phyloP scores from a whole-genome alignment of 2,113 vertebrate genomes.

The Pelecanus crispus region DNA sequence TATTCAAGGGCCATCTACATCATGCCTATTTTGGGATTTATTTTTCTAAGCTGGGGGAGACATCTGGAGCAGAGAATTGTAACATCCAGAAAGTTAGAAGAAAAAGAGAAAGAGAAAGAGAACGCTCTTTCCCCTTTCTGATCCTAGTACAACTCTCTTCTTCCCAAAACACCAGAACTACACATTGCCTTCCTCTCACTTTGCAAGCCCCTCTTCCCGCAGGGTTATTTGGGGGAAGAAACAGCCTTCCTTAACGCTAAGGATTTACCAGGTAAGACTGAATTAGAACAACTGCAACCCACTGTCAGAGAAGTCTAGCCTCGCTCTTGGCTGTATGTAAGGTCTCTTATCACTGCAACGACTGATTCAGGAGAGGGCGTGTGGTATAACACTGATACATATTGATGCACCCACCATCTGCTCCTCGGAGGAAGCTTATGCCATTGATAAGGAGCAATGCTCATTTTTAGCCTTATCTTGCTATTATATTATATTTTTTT shows the following conservation, averaged over 20 bases:
- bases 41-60: neutral
- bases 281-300: neutral
- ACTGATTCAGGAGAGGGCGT: neutral
- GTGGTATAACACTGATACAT: neutral
- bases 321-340: neutral
- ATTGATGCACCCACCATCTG: neutral
- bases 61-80: neutral
- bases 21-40: neutral
- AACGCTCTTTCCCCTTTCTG: neutral
- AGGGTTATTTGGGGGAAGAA: neutral
- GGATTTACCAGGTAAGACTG: neutral
- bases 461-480: neutral
- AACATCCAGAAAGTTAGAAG: neutral
- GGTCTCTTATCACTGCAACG: neutral
- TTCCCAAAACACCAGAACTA: neutral
- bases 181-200: neutral
- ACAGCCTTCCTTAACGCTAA: neutral
- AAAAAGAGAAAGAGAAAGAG: neutral
- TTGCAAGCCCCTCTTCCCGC: neutral
- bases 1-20: neutral
- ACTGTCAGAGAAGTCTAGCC: neutral
- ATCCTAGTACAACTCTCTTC: neutral
- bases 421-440: neutral
- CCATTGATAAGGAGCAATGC: neutral
- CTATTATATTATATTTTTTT: neutral